These are phyloP conservation scores for Lochmaea crataegi DNA, from an alignment of 2,888 invertebrate genomes.

Conservation along the genomic window DNA sequence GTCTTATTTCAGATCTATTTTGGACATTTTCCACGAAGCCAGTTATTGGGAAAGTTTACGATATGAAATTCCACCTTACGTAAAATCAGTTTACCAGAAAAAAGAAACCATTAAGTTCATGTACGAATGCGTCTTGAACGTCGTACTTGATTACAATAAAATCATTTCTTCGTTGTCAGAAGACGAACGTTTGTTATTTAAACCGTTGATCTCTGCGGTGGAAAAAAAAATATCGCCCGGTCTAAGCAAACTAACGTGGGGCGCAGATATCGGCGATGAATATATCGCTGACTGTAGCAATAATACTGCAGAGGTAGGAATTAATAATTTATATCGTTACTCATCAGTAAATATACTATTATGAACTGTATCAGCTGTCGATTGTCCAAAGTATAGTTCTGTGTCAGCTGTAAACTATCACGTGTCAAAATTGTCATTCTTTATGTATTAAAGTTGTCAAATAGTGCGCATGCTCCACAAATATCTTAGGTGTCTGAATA, in stretches of 20 bases:
- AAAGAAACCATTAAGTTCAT: conserved; percentile 71
- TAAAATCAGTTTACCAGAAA: conserved; percentile 74
- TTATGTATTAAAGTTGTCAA: too few relatives aligned
- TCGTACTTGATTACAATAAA: conserved; percentile 82
- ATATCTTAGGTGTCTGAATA: too few relatives aligned
- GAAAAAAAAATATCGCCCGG: conserved; percentile 81
- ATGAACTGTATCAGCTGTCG: too few relatives aligned
- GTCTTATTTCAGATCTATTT: conserved; percentile 67
- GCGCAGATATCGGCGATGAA: conserved; percentile 76
- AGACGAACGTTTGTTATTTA: conserved; percentile 82
- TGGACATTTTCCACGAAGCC: conserved; percentile 79
- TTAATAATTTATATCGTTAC: too few relatives aligned
- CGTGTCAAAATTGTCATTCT: too few relatives aligned
- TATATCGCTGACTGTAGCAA: conserved; percentile 78
- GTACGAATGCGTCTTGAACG: conserved; percentile 77
- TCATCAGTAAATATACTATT: too few relatives aligned
- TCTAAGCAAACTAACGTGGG: conserved; percentile 78
- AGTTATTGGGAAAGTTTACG: conserved; percentile 78
- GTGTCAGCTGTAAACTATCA: too few relatives aligned
- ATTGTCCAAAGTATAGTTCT: too few relatives aligned
- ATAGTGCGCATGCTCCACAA: too few relatives aligned
- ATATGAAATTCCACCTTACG: conserved; percentile 76
- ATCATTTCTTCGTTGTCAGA: conserved; percentile 80
- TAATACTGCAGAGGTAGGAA: conserved; percentile 72
- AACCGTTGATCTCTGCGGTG: conserved; percentile 73